Percentiles rank a stretch among this genome's conserved stretches.
Evolutionary conservation across 2,113 vertebrate species (phyloP).

Genomic region (Silurus asotus): DNA sequence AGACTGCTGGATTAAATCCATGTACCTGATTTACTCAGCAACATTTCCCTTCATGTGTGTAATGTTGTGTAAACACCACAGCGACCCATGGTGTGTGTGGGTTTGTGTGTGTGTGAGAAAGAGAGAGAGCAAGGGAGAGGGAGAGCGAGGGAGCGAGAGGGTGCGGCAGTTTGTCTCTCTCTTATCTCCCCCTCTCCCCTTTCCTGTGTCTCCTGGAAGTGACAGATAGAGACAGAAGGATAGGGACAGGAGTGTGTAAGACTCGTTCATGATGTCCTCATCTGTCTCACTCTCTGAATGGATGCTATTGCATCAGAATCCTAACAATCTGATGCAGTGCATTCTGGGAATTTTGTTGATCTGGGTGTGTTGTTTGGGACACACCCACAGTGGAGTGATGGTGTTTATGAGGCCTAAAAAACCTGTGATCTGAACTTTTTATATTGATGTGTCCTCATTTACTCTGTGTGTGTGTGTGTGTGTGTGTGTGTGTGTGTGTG

Average conservation of each 20-base stretch:
- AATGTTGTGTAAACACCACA: neutral
- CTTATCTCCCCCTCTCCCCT: constrained; percentile 20
- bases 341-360: neutral
- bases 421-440: neutral
- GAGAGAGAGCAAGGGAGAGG: too few species aligned
- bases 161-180: constrained; percentile 7
- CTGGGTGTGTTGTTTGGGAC: neutral
- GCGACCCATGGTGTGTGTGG: neutral
- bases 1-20: too few species aligned
- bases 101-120: neutral
- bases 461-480: too few species aligned
- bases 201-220: constrained; percentile 24
- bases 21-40: too few species aligned
- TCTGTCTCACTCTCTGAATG: constrained; percentile 4
- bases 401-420: neutral
- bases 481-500: neutral
- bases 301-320: neutral
- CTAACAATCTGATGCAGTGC: neutral
- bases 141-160: neutral
- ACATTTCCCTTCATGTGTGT: neutral
- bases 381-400: neutral
- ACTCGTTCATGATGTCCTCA: neutral
- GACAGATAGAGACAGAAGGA: constrained; percentile 29
- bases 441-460: neutral
- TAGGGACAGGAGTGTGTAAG: neutral